Conservation (phyloP, 2,888 invertebrate genomes). For the Pristionchus arcanus region DNA sequence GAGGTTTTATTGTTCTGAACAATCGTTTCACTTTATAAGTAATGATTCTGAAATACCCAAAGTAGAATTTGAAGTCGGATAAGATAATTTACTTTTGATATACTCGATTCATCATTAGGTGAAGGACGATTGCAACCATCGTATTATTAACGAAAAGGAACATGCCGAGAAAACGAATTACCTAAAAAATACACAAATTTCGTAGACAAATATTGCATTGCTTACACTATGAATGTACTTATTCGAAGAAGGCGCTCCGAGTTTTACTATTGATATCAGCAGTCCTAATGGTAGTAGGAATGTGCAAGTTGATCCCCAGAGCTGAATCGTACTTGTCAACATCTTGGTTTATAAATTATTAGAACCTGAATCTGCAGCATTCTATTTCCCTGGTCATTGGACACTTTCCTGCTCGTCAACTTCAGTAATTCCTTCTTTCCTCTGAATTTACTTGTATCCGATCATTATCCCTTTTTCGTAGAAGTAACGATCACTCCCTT, state of each 20-base stretch:
- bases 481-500: not conserved
- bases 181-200: not conserved
- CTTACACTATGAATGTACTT: not conserved
- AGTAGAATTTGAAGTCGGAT: not conserved
- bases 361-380: conserved; percentile 3
- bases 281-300: not conserved
- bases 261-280: not conserved
- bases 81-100: not conserved
- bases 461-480: not conserved
- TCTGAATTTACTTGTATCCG: not conserved
- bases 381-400: not conserved
- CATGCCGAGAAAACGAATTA: not conserved
- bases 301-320: not conserved
- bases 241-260: conserved; percentile 6
- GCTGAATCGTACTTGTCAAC: not conserved
- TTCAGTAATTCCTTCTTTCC: not conserved
- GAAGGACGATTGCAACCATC: not conserved
- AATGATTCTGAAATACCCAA: not conserved
- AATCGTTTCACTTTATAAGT: not conserved
- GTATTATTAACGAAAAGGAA: not conserved
- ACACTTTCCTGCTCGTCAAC: not conserved
- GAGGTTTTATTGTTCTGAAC: not conserved
- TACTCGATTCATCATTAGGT: not conserved
- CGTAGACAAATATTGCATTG: not conserved
- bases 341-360: too few relatives aligned